Evolutionary conservation across 1,140 invertebrate genomes (phyloP).

Genomic region (Megathymus violae): DNA sequence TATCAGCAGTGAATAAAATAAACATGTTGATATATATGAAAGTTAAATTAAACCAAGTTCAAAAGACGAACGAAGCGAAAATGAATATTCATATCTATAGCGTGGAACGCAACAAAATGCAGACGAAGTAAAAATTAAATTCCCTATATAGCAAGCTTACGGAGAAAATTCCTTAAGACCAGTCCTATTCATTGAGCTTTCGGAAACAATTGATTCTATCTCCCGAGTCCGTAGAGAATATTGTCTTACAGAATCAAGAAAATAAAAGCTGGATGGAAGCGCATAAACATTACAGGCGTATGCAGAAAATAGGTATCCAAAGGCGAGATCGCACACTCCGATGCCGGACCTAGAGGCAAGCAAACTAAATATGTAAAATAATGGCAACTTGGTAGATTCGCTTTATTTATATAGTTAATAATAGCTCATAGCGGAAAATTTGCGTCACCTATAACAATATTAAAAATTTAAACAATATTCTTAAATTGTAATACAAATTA

Average conservation of each 20-base stretch:
- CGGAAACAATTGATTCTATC: conserved; percentile 28
- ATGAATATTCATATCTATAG: conserved; percentile 4
- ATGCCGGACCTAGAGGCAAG: conserved; percentile 53
- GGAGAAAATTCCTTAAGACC: conserved; percentile 13
- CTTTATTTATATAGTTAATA: too few relatives aligned
- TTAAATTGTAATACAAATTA: too few relatives aligned
- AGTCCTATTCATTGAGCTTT: conserved; percentile 22
- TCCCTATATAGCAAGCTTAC: conserved; percentile 8
- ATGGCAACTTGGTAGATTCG: neutral
- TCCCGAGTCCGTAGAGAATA: conserved; percentile 34
- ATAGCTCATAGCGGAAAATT: too few relatives aligned
- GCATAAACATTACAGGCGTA: conserved; percentile 61
- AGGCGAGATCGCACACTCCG: conserved; percentile 58
- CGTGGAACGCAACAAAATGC: conserved; percentile 7
- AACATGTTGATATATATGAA: too few relatives aligned
- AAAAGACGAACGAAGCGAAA: neutral
- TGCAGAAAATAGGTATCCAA: conserved; percentile 57
- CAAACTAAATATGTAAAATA: conserved; percentile 55
- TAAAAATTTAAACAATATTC: too few relatives aligned
- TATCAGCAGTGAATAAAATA: too few relatives aligned
- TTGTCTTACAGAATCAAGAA: conserved; percentile 36
- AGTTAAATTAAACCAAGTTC: too few relatives aligned
- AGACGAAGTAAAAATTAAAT: conserved; percentile 16
- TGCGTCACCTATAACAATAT: too few relatives aligned
- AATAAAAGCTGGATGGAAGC: conserved; percentile 50